Percentiles rank a stretch among this genome's conserved stretches.
These are phyloP conservation scores for Drosophila busckii DNA, from an alignment of 1,140 invertebrate species.

Conservation along the genomic window DNA sequence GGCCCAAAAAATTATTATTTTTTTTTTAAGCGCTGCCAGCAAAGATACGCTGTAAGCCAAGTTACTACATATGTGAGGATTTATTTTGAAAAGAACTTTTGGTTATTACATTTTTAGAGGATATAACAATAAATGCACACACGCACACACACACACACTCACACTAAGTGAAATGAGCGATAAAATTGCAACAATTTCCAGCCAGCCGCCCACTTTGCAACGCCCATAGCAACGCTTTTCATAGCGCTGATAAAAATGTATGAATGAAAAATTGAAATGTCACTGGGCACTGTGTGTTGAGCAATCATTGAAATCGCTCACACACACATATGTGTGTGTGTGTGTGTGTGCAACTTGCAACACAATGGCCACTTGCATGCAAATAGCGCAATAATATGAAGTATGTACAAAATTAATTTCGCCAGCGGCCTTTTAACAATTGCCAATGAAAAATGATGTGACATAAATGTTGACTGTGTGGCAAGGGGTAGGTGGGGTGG, in stretches of 20 bases:
- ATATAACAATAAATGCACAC: no score
- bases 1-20: no score
- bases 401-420: slow-evolving; percentile 69
- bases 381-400: slow-evolving; percentile 71
- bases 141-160: neutral
- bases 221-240: neutral
- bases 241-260: slow-evolving; percentile 48
- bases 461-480: slow-evolving; percentile 42
- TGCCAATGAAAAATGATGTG: slow-evolving; percentile 75
- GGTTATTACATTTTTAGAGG: no score
- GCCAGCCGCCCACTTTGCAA: slow-evolving; percentile 5
- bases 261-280: slow-evolving; percentile 67
- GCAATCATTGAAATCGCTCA: slow-evolving; percentile 28
- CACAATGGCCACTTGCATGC: slow-evolving; percentile 46
- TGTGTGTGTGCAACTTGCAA: slow-evolving; percentile 14
- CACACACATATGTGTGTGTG: neutral
- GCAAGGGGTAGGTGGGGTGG: neutral
- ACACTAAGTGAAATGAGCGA: slow-evolving; percentile 70
- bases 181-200: slow-evolving; percentile 75
- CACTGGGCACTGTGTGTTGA: slow-evolving; percentile 38
- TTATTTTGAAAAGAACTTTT: no score
- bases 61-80: no score
- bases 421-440: slow-evolving; percentile 58
- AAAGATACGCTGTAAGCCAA: no score
- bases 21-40: no score